phyloP scores from a whole-genome alignment of 2,113 vertebrate genomes.

The Mirounga angustirostris region DNA sequence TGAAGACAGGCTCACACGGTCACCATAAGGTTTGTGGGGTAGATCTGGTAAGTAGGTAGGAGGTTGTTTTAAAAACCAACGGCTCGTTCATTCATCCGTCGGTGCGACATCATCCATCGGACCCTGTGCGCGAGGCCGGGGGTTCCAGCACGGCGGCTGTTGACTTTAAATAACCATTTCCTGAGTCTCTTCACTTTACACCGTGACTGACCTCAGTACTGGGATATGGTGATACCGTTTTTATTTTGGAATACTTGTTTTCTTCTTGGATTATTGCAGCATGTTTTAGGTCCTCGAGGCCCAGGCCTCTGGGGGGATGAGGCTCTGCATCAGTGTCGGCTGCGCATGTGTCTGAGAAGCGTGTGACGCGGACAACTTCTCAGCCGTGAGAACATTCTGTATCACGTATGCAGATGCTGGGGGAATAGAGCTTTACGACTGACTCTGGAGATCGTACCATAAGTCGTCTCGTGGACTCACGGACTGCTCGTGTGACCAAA shows the following conservation, averaged over 20 bases:
- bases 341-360: background rate
- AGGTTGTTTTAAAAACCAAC: accelerated
- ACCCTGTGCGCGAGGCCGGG: background rate
- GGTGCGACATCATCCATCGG: accelerated
- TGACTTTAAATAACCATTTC: background rate
- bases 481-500: constrained; percentile 76
- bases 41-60: background rate
- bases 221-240: background rate
- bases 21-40: background rate
- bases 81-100: accelerated
- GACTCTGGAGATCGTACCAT: constrained; percentile 62
- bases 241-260: background rate
- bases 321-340: background rate
- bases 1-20: no score
- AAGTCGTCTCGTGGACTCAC: constrained; percentile 48
- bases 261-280: constrained; percentile 12
- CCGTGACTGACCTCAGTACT: background rate
- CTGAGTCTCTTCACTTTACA: background rate
- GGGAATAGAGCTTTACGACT: constrained; percentile 79
- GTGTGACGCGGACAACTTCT: background rate
- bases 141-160: background rate
- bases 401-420: background rate
- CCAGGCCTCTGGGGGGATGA: background rate
- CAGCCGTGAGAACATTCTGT: background rate
- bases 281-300: background rate